Base-by-base conservation (phyloP, 2,113 vertebrate species). In the Melanerpes aurifrons region DNA sequence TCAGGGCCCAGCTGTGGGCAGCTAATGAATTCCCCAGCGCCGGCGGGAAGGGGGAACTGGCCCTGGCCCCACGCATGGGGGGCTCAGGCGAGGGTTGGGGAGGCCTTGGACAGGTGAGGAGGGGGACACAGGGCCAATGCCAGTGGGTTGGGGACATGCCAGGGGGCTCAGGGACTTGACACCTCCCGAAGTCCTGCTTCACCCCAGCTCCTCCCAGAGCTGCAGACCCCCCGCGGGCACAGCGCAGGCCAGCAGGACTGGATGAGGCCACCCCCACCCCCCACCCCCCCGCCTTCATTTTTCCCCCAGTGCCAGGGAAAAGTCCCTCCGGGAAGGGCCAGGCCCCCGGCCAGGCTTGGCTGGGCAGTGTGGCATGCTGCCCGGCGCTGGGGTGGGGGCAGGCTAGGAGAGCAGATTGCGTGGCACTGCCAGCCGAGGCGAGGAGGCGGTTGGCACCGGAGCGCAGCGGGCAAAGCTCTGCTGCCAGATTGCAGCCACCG, bases 1-100 rank as follows among this genome's bases (percentile, higher is more conserved):
- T 87, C 91, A 91, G 89, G 89, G 82, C 89, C 89, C 92, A 93
- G 94, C 89, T 92, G 92, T 87, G 86, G 68, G 68, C 32, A 2
- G 71, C 37, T 93, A 86, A 92, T 89, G 92, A 69, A 93, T 92
- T 93, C 89, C 91, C 84, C 89, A 92, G 92, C 82, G 80, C 59
- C 37, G 82, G 58, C 77, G 87, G 86, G 86, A 71, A 75, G 68
- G 28, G 63, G 31, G 53, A 64, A 50, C 59, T 31, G 79, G 67
- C 58, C 85, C 54, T 35, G 1, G 45, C 78, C 66, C 66, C 71
- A 66, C 10, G 5, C 35, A 3, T 32, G 31, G 15, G 12, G 12
- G 54, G 15, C 12, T 75, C 18, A 35, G 32, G 26, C n/a, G 35
- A 31, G 58, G 6, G 35, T 40, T 8, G 59, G 43, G 53, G 32